Conservation (phyloP, 37 sponge, comb jelly and placozoan genomes). For the Amphimedon queenslandica region DNA sequence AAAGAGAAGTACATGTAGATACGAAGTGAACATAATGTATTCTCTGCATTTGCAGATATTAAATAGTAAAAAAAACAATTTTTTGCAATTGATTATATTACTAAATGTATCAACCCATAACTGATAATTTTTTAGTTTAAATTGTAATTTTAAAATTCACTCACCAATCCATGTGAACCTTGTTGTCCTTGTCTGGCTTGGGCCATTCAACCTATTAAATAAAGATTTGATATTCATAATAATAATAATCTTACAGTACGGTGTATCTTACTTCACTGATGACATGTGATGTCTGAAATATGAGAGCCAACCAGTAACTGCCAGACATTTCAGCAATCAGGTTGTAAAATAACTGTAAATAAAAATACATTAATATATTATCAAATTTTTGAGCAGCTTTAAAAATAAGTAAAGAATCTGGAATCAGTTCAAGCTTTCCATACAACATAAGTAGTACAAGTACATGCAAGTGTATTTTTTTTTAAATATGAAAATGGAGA, state of each 20-base stretch:
- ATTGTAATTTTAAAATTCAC: no score
- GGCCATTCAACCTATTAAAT: constrained; percentile 81
- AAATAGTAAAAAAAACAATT: no score
- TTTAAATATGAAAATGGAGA: constrained; percentile 2
- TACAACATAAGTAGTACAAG: constrained; percentile 5
- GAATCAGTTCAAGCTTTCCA: no score
- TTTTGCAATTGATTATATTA: no score
- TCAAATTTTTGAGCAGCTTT: background rate
- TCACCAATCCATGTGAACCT: constrained; percentile 83
- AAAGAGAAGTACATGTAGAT: no score
- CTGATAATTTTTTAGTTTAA: no score
- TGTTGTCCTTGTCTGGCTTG: constrained; percentile 73
- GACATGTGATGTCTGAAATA: constrained; percentile 94
- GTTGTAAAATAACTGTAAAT: constrained; percentile 51
- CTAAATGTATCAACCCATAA: no score
- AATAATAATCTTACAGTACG: constrained; percentile 3
- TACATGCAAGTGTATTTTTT: constrained; percentile 8
- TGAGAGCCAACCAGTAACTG: constrained; percentile 92
- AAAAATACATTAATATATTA: background rate
- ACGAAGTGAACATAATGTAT: no score
- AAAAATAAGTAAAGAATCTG: background rate
- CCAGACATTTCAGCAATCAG: constrained; percentile 65
- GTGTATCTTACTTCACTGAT: constrained; percentile 58
- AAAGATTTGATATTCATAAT: background rate
- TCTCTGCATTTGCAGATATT: no score